Conservation (phyloP, 2,888 invertebrate genomes). For the Rutpela maculata region DNA sequence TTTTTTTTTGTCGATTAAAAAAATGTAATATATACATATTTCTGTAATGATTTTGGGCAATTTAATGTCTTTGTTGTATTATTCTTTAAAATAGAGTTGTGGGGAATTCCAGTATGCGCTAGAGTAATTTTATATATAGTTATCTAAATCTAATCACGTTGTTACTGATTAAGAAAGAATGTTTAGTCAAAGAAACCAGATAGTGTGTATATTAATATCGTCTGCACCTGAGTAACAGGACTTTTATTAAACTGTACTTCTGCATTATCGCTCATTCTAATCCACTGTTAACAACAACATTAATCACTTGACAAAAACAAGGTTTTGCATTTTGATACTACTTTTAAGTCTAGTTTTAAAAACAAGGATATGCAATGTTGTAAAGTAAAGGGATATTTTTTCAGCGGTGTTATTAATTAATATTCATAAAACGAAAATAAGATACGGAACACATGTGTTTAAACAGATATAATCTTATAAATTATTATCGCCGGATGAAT, state of each 20-base stretch:
- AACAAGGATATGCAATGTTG: background rate
- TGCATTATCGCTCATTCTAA: background rate
- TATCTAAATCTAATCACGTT: constrained; percentile 1
- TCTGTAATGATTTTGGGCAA: too few species aligned
- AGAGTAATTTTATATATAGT: background rate
- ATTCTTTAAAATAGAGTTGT: too few species aligned
- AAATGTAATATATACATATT: too few species aligned
- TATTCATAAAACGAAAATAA: constrained; percentile 4
- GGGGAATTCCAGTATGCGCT: background rate
- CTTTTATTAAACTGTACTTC: constrained; percentile 11
- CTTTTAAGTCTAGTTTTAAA: background rate
- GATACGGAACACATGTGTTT: constrained; percentile 4
- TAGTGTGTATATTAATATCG: constrained; percentile 1
- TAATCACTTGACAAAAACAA: background rate
- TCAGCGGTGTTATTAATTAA: background rate
- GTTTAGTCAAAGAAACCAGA: constrained; percentile 9
- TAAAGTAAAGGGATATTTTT: background rate
- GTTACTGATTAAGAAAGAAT: constrained; percentile 4
- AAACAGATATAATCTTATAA: constrained; percentile 7
- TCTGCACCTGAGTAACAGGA: constrained; percentile 9
- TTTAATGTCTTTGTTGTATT: too few species aligned
- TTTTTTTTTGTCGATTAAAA: too few species aligned
- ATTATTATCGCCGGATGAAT: constrained; percentile 2
- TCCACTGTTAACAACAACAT: constrained; percentile 11
- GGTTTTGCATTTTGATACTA: background rate